phyloP scores from a whole-genome alignment of 2,113 vertebrate species.

The Acrocephalus arundinaceus region DNA sequence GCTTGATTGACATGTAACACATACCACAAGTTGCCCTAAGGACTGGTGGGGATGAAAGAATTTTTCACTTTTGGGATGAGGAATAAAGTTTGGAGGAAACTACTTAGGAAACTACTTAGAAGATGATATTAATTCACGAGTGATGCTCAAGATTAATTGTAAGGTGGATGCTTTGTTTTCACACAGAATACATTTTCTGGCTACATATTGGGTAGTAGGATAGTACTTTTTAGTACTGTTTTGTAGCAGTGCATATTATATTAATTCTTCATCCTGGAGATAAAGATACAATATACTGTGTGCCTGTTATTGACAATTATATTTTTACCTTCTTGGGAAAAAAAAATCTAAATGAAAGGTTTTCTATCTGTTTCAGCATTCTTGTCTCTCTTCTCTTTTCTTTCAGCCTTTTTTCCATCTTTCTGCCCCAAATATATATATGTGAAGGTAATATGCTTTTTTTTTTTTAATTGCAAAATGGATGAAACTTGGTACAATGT shows the following conservation, averaged over 20 bases:
- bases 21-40: not conserved
- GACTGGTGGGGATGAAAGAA: not conserved
- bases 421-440: not conserved
- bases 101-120: not conserved
- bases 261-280: not conserved
- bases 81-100: not conserved
- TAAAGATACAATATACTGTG: not conserved
- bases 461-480: not conserved
- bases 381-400: not conserved
- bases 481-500: conserved; percentile 55
- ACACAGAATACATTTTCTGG: not conserved
- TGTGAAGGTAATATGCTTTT: not conserved
- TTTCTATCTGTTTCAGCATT: not conserved
- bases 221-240: not conserved
- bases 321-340: not conserved
- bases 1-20: not conserved
- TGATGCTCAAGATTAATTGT: not conserved
- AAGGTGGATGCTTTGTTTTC: not conserved
- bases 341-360: not conserved
- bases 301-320: not conserved
- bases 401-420: not conserved
- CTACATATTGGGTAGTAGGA: not conserved
- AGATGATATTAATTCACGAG: not conserved
- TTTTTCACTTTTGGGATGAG: not conserved
- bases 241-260: not conserved